Evolutionary conservation across 2,888 invertebrate species (phyloP).

Genomic region (Clusia tigrina): DNA sequence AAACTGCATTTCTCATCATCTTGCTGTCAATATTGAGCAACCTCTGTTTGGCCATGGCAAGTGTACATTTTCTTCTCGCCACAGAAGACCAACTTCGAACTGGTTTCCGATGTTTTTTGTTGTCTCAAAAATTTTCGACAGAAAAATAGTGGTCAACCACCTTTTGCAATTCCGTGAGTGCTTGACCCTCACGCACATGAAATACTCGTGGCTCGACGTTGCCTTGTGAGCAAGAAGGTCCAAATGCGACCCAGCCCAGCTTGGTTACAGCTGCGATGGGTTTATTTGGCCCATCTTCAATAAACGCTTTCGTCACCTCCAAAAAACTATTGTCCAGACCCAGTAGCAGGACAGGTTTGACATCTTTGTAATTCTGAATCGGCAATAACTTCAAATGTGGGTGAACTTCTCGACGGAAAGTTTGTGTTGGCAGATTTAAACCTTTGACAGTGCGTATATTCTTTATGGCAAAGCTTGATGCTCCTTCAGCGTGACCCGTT

Average conservation of each 20-base stretch:
- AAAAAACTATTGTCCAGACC: conserved; percentile 13
- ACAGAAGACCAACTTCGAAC: conserved; percentile 31
- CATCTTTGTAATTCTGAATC: conserved; percentile 10
- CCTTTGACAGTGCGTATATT: conserved; percentile 2
- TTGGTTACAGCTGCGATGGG: conserved; percentile 13
- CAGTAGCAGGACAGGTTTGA: conserved; percentile 4
- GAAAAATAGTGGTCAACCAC: conserved; percentile 3
- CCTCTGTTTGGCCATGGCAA: conserved; percentile 30
- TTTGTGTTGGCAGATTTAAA: conserved; percentile 3
- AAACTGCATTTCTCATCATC: conserved; percentile 26
- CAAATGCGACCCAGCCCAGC: conserved; percentile 22
- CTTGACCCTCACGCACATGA: background rate
- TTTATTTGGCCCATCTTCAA: background rate
- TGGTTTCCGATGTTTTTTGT: conserved; percentile 14
- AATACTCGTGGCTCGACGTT: background rate
- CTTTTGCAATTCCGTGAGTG: background rate
- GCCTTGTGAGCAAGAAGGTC: background rate
- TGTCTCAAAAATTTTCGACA: too few relatives aligned
- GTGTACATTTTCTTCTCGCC: conserved; percentile 18
- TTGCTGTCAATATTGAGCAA: conserved; percentile 26
- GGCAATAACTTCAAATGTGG: conserved; percentile 10
- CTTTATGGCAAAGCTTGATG: background rate
- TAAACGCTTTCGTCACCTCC: conserved; percentile 6
- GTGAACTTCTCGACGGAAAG: background rate
- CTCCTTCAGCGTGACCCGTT: too few relatives aligned